phyloP scores from a whole-genome alignment of 2,888 invertebrate species.

The Tortricodes alternella region DNA sequence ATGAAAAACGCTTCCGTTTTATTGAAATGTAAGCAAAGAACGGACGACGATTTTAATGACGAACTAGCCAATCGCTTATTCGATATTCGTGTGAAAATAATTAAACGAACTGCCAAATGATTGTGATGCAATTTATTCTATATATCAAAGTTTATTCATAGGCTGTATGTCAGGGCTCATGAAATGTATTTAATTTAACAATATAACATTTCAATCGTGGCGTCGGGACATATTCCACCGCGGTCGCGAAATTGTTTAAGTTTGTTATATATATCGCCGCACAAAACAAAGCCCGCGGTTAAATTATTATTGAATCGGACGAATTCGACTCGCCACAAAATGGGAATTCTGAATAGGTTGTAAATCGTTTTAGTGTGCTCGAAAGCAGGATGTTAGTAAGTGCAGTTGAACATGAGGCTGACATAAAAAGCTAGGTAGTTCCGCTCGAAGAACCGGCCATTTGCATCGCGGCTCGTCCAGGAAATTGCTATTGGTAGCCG shows the following conservation, averaged over 20 bases:
- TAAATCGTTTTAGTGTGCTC: slow-evolving; percentile 19
- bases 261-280: slow-evolving; percentile 2
- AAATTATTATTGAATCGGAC: slow-evolving; percentile 9
- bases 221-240: slow-evolving; percentile 7
- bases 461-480: slow-evolving; percentile 56
- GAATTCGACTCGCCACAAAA: slow-evolving; percentile 10
- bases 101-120: background rate
- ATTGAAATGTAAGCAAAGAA: background rate
- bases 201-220: slow-evolving; percentile 6
- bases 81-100: slow-evolving; percentile 15
- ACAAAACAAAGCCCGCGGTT: background rate
- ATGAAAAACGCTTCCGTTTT: slow-evolving; percentile 2
- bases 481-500: slow-evolving; percentile 46
- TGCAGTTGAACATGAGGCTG: slow-evolving; percentile 33
- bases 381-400: slow-evolving; percentile 30
- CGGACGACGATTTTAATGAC: background rate
- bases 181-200: slow-evolving; percentile 5
- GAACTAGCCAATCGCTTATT: slow-evolving; percentile 15
- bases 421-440: slow-evolving; percentile 39
- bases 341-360: slow-evolving; percentile 15
- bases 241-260: slow-evolving; percentile 6
- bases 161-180: background rate
- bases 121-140: slow-evolving; percentile 13
- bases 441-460: slow-evolving; percentile 50
- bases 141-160: slow-evolving; percentile 8